Percentiles rank a stretch among this genome's conserved stretches.
These are phyloP conservation scores for Choloepus didactylus DNA, from an alignment of 2,797 vertebrate species.

Conservation along the genomic window DNA sequence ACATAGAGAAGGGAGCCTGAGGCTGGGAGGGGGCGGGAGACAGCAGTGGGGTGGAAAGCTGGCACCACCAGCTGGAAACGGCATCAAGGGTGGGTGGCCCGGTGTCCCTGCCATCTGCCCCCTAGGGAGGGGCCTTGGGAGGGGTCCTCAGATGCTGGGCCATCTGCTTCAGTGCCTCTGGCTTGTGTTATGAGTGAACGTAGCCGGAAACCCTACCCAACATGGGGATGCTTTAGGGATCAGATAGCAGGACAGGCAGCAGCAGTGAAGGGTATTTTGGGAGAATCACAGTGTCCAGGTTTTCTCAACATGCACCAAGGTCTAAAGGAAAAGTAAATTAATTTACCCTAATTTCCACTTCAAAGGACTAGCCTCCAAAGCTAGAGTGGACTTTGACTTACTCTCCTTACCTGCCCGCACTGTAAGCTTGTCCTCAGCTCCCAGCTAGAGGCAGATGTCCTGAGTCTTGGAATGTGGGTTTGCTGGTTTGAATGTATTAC, in stretches of 20 bases:
- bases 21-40: neutral
- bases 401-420: neutral
- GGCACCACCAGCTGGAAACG: neutral
- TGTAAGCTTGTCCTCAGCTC: neutral
- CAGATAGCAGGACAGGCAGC: neutral
- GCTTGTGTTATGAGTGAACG: neutral
- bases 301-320: conserved; percentile 30
- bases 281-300: neutral
- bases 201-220: neutral
- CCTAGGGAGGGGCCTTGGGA: neutral
- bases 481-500: too few species aligned
- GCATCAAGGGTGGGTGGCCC: neutral
- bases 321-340: conserved; percentile 8
- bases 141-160: neutral
- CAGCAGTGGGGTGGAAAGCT: neutral
- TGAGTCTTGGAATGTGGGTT: neutral
- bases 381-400: neutral
- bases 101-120: neutral
- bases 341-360: neutral
- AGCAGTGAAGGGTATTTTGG: neutral
- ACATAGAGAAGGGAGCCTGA: neutral
- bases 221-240: neutral
- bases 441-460: neutral
- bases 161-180: neutral
- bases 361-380: neutral